A percentile compares a stretch with the other conserved stretches of the same genome.
Evolutionary conservation across 1,140 invertebrate genomes (phyloP).

Genomic region (Nasonia giraulti): DNA sequence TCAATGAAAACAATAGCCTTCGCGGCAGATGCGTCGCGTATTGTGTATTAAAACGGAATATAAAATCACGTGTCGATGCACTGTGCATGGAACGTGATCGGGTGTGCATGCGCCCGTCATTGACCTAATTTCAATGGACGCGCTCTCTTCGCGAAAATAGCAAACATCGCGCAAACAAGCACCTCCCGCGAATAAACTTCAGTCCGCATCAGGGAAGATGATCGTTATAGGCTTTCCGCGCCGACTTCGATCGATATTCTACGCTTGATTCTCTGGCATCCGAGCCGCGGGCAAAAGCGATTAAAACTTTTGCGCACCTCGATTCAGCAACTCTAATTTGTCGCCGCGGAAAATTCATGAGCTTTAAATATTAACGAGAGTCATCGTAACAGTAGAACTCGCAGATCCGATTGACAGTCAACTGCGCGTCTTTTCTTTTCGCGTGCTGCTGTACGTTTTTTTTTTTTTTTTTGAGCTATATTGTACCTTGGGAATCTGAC

Average conservation of each 20-base stretch:
- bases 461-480: background rate
- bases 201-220: too few species aligned
- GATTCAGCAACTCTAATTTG: background rate
- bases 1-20: background rate
- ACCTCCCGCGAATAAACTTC: too few species aligned
- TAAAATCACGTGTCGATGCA: background rate
- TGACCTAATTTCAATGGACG: too few species aligned
- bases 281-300: too few species aligned
- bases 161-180: too few species aligned
- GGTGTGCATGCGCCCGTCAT: too few species aligned
- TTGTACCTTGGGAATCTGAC: conserved; percentile 56
- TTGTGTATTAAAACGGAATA: background rate
- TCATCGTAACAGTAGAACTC: background rate
- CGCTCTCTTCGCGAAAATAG: too few species aligned
- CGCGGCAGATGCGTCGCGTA: background rate
- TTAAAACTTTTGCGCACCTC: background rate
- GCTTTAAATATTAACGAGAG: background rate
- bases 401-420: background rate
- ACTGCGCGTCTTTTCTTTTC: background rate
- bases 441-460: background rate
- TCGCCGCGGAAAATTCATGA: background rate
- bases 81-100: background rate
- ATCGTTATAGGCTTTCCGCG: too few species aligned
- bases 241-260: too few species aligned
- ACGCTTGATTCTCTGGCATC: too few species aligned